These are phyloP conservation scores for Phoebastria nigripes DNA, from an alignment of 2,797 vertebrate species.

Conservation along the genomic window DNA sequence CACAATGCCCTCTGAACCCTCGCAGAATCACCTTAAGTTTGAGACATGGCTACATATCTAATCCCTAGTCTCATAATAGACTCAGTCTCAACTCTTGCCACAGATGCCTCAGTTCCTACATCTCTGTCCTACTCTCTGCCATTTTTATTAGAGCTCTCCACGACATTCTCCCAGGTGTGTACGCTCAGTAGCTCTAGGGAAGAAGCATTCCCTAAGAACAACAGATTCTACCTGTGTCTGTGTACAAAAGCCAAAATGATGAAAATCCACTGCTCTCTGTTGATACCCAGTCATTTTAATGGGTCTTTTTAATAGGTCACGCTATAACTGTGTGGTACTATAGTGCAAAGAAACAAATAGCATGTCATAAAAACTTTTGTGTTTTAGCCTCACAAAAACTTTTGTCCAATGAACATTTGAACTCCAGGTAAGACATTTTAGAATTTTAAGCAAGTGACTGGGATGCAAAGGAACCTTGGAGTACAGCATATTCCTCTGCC, in stretches of 20 bases:
- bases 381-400: background rate
- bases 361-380: background rate
- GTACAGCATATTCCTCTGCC: background rate
- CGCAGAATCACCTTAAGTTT: background rate
- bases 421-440: background rate
- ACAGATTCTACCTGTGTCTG: background rate
- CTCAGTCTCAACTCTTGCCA: background rate
- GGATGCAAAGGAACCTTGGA: background rate
- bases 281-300: background rate
- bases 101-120: background rate
- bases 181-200: background rate
- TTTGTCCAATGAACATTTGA: background rate
- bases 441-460: background rate
- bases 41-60: background rate
- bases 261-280: background rate
- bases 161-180: background rate
- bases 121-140: background rate
- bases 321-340: background rate
- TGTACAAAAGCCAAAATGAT: background rate
- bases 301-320: background rate
- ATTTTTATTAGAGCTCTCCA: background rate
- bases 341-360: background rate
- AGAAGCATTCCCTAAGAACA: background rate
- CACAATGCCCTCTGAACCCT: background rate
- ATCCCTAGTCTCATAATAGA: background rate